These are phyloP conservation scores for Pteropus alecto DNA, from an alignment of 2,113 vertebrate genomes.

Conservation along the genomic window DNA sequence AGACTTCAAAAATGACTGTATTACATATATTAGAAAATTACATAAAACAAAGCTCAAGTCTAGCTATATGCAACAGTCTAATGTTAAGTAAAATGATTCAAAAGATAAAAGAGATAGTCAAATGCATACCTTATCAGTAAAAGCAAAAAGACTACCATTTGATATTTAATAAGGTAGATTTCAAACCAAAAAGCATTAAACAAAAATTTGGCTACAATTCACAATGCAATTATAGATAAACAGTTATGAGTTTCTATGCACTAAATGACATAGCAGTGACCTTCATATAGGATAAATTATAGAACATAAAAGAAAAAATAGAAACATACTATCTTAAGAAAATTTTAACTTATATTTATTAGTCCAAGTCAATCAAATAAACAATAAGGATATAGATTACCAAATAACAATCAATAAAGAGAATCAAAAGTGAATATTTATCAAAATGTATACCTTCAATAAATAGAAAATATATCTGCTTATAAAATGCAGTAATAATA, in stretches of 20 bases:
- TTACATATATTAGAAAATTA: background rate
- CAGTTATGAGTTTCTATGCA: background rate
- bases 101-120: background rate
- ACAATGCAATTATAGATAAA: background rate
- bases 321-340: background rate
- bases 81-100: background rate
- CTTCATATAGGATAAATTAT: background rate
- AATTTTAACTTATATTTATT: background rate
- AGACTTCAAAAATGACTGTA: background rate
- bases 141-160: background rate
- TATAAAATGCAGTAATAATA: background rate
- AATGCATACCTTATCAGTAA: background rate
- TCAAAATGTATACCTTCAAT: background rate
- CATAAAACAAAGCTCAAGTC: background rate
- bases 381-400: background rate
- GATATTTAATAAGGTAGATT: background rate
- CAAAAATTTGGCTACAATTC: background rate
- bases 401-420: background rate
- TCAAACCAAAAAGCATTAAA: background rate
- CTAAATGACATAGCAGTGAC: background rate
- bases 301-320: background rate
- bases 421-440: background rate
- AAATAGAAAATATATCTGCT: background rate
- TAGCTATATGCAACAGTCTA: background rate
- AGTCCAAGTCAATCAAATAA: background rate